Conservation (phyloP, 2,888 invertebrate species). For the Gisinianus flammeolus region DNA sequence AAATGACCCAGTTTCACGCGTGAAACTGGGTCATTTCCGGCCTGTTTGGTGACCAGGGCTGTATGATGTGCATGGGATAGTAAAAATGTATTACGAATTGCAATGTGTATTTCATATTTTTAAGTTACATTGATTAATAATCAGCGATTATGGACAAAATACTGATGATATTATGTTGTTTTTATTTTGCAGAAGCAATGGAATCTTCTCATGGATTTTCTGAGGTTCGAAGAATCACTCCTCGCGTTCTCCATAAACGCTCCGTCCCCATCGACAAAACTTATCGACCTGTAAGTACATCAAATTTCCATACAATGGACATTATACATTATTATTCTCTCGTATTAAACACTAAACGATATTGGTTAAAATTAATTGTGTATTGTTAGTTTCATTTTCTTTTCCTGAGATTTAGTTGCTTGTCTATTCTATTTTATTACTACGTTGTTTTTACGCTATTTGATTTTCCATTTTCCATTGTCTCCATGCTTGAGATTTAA, state of each 20-base stretch:
- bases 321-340: not conserved
- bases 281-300: conserved; percentile 26
- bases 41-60: too few relatives aligned
- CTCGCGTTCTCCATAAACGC: conserved; percentile 30
- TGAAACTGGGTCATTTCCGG: not conserved
- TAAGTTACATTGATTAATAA: not conserved
- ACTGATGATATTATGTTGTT: not conserved
- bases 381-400: too few relatives aligned
- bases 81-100: not conserved
- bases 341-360: too few relatives aligned
- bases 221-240: not conserved
- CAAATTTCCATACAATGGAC: not conserved
- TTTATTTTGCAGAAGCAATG: conserved; percentile 2
- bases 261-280: conserved; percentile 19
- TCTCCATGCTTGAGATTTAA: too few relatives aligned
- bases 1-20: not conserved
- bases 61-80: not conserved
- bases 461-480: not conserved
- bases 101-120: not conserved
- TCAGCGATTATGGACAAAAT: not conserved
- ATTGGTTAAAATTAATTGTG: too few relatives aligned
- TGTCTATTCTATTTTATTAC: not conserved
- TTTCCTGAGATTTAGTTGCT: too few relatives aligned
- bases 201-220: conserved; percentile 7
- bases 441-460: not conserved